These are phyloP conservation scores for Andrena cerasifolii DNA, from an alignment of 1,140 invertebrate genomes.

Conservation along the genomic window DNA sequence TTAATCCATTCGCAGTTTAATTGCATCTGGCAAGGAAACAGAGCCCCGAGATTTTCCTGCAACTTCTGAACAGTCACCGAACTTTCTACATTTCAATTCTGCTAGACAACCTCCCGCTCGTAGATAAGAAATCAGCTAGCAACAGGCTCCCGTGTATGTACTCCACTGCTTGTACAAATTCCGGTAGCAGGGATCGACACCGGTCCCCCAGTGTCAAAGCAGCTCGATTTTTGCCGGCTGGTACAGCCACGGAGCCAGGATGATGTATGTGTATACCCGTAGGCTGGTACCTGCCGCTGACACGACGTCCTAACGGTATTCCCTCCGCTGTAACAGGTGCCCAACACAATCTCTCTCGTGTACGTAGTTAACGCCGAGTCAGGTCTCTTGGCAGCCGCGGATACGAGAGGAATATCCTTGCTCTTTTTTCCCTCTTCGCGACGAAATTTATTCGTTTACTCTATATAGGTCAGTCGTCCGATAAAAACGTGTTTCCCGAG, in stretches of 20 bases:
- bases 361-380: conserved; percentile 60
- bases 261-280: conserved; percentile 48
- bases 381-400: background rate
- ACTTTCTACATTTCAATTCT: background rate
- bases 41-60: too few relatives aligned
- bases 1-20: conserved; percentile 18
- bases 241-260: background rate
- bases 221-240: conserved; percentile 21
- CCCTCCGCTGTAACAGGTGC: conserved; percentile 76
- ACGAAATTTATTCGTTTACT: conserved; percentile 64
- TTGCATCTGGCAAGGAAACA: conserved; percentile 2
- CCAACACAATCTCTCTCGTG: conserved; percentile 68
- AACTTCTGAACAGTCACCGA: too few relatives aligned
- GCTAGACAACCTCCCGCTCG: background rate
- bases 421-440: conserved; percentile 21
- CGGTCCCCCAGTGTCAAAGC: conserved; percentile 23
- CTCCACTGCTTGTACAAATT: conserved; percentile 7
- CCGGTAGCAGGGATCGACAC: conserved; percentile 27
- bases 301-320: conserved; percentile 78
- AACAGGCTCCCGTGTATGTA: background rate
- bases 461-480: conserved; percentile 70
- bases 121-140: conserved; percentile 6
- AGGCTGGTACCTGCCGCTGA: conserved; percentile 76
- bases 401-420: conserved; percentile 1
- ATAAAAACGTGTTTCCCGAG: conserved; percentile 66